phyloP scores from a whole-genome alignment of 1,140 invertebrate genomes.

The Himalopsyche phryganea region DNA sequence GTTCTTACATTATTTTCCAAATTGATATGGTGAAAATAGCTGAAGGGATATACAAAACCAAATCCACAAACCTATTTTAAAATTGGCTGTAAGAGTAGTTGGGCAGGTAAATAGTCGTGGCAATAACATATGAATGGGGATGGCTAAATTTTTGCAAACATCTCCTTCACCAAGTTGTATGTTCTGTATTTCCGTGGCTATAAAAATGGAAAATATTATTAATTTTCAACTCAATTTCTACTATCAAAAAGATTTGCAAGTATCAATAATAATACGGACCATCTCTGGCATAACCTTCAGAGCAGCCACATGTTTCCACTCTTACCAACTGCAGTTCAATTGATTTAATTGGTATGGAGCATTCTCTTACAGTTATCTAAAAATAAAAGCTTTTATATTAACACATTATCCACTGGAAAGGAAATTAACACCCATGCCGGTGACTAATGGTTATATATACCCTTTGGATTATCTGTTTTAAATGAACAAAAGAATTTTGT shows the following conservation, averaged over 20 bases:
- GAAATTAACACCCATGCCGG: too few species aligned
- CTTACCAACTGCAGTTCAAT: constrained; percentile 92
- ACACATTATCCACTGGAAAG: too few species aligned
- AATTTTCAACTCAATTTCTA: background rate
- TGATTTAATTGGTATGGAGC: constrained; percentile 75
- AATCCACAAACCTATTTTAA: constrained; percentile 90
- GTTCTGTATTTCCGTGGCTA: constrained; percentile 96
- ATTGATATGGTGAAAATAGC: too few species aligned
- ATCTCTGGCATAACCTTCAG: constrained; percentile 91
- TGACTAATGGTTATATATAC: too few species aligned
- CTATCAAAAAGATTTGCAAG: background rate
- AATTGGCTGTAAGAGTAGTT: constrained; percentile 84
- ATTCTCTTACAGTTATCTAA: constrained; percentile 50
- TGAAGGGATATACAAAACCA: too few species aligned
- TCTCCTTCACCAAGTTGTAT: constrained; percentile 96
- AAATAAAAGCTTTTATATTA: constrained; percentile 16
- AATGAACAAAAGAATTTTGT: too few species aligned
- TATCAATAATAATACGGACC: constrained; percentile 53
- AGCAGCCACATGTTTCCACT: constrained; percentile 93
- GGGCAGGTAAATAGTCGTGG: constrained; percentile 94
- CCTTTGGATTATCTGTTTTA: too few species aligned
- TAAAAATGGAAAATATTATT: constrained; percentile 33
- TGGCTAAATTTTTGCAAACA: constrained; percentile 71
- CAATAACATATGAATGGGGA: constrained; percentile 95
- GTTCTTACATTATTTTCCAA: too few species aligned